These are phyloP conservation scores for Diacarnus erythraeanus DNA, from an alignment of 37 sponge, comb jelly and placozoan genomes.

Conservation along the genomic window DNA sequence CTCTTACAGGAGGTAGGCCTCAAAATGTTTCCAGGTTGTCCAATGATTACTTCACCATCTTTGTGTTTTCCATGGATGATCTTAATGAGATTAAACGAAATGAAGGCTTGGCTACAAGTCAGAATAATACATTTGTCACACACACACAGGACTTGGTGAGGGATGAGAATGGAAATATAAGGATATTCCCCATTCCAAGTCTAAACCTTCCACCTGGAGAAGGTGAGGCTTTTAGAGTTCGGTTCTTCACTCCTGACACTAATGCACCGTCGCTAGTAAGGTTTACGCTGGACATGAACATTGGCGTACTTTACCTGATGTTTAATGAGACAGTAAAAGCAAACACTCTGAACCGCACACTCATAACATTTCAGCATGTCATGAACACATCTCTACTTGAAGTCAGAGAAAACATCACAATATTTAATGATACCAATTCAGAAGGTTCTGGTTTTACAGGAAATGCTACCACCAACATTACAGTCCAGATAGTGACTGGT, in stretches of 20 bases:
- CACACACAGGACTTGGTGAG: conserved; percentile 36
- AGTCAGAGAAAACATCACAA: not conserved
- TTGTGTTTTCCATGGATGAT: conserved; percentile 50
- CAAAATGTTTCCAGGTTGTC: conserved; percentile 30
- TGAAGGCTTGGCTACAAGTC: conserved; percentile 61
- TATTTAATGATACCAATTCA: not conserved
- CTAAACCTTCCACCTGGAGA: not conserved
- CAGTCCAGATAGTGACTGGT: not conserved
- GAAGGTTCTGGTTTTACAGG: not conserved
- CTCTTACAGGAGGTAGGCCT: conserved; percentile 67
- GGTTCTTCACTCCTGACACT: conserved; percentile 71
- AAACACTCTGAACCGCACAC: conserved; percentile 63
- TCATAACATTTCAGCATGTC: conserved; percentile 78
- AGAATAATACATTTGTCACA: conserved; percentile 65
- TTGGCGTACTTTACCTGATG: conserved; percentile 63
- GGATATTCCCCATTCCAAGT: conserved; percentile 24
- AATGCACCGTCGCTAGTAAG: conserved; percentile 58
- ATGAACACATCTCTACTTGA: conserved; percentile 35
- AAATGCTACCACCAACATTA: conserved; percentile 24
- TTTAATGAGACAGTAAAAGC: conserved; percentile 90
- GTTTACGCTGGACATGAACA: conserved; percentile 78
- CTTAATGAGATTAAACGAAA: conserved; percentile 84
- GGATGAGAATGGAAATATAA: conserved; percentile 51
- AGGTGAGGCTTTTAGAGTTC: conserved; percentile 49
- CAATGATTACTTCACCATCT: conserved; percentile 71